Evolutionary conservation across 2,888 invertebrate genomes (phyloP).

Genomic region (Labia minor): DNA sequence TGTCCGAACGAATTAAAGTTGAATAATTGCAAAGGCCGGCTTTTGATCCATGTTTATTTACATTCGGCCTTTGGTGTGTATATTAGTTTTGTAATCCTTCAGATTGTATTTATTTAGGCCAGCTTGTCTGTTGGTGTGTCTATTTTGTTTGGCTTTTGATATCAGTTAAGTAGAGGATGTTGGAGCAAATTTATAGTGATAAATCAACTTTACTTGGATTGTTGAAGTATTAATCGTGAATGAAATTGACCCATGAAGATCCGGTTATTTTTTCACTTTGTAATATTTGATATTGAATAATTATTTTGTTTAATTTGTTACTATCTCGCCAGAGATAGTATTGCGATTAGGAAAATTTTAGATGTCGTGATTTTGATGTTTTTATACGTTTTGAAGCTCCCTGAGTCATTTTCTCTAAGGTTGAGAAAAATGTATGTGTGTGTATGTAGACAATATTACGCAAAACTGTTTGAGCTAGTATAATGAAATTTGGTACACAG

Average conservation of each 20-base stretch:
- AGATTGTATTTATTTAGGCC: not conserved
- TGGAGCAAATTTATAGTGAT: not conserved
- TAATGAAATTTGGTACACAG: no score
- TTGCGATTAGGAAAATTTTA: no score
- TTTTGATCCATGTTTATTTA: not conserved
- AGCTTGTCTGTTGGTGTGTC: no score
- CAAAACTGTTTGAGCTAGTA: no score
- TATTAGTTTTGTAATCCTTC: not conserved
- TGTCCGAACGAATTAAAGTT: not conserved
- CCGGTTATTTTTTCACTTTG: not conserved
- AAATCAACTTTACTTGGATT: not conserved
- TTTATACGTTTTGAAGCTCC: no score
- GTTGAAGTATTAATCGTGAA: not conserved
- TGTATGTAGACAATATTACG: no score
- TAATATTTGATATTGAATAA: not conserved
- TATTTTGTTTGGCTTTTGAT: not conserved
- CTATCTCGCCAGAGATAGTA: no score
- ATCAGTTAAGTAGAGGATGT: not conserved
- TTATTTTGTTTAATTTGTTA: no score
- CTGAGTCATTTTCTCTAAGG: no score
- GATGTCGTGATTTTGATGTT: no score
- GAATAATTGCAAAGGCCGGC: not conserved
- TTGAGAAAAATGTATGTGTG: no score
- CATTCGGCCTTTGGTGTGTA: not conserved
- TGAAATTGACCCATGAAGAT: no score